Conservation (phyloP, 2,113 vertebrate species). For the Cyprinodon variegatus region DNA sequence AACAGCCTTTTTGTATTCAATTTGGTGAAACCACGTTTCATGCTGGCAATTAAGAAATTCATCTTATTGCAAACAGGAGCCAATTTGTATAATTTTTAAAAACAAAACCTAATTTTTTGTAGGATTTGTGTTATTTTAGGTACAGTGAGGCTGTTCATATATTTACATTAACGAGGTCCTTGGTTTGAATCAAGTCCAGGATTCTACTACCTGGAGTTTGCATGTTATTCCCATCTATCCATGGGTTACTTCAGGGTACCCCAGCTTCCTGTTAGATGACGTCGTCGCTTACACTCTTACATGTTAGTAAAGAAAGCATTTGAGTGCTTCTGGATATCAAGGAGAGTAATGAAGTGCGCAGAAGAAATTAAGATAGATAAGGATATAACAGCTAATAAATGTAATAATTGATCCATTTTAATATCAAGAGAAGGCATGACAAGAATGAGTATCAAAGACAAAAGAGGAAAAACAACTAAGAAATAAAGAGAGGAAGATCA, state of each 20-base stretch:
- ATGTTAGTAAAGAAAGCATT: too few relatives aligned
- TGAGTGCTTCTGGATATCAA: too few relatives aligned
- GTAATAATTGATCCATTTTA: background rate
- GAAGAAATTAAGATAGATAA: background rate
- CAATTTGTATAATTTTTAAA: background rate
- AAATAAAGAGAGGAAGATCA: constrained; percentile 24
- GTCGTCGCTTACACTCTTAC: too few relatives aligned
- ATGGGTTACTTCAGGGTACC: background rate
- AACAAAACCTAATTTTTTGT: too few relatives aligned
- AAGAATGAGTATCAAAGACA: constrained; percentile 30
- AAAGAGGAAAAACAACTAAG: constrained; percentile 5
- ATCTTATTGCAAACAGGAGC: background rate
- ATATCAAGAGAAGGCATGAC: constrained; percentile 15
- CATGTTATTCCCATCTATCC: background rate
- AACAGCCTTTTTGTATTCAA: background rate
- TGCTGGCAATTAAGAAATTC: background rate
- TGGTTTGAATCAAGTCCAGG: background rate
- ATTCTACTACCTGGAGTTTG: background rate
- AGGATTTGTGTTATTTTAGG: too few relatives aligned
- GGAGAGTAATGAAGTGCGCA: too few relatives aligned
- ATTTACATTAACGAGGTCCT: too few relatives aligned
- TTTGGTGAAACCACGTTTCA: background rate
- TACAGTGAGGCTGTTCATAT: too few relatives aligned
- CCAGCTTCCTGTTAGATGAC: background rate
- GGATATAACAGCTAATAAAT: too few relatives aligned